phyloP scores from a whole-genome alignment of 2,888 invertebrate genomes.

The Neoscelio sp. region DNA sequence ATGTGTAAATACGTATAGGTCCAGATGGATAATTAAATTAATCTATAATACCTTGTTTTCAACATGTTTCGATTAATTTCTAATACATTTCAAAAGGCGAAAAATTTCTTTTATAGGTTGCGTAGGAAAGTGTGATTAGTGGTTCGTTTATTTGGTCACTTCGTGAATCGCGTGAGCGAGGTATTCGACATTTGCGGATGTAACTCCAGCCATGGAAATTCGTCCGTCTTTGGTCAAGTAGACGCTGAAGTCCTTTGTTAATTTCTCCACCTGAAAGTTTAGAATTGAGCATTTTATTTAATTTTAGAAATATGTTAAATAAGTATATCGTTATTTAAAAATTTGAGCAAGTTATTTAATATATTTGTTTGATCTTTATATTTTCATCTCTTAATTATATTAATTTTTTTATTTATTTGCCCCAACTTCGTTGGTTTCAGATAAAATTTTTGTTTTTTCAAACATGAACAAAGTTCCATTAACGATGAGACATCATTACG shows the following conservation, averaged over 20 bases:
- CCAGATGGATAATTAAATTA: constrained; percentile 10
- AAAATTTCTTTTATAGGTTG: constrained; percentile 23
- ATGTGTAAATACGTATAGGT: constrained; percentile 30
- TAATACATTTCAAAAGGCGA: constrained; percentile 26
- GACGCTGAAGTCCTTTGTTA: constrained; percentile 96
- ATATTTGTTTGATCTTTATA: too few species aligned
- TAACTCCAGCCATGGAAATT: constrained; percentile 98
- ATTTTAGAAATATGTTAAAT: too few species aligned
- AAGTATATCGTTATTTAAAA: neutral
- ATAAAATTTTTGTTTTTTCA: too few species aligned
- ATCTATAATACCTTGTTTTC: constrained; percentile 15
- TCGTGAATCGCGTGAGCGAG: constrained; percentile 96
- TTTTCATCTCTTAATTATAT: too few species aligned
- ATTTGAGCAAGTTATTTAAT: too few species aligned
- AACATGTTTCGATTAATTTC: constrained; percentile 13
- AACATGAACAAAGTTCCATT: too few species aligned
- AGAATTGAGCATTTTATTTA: constrained; percentile 23
- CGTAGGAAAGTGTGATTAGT: neutral
- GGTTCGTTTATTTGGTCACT: constrained; percentile 89
- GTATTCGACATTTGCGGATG: constrained; percentile 97
- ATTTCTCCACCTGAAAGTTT: constrained; percentile 89
- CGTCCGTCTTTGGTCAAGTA: constrained; percentile 99
- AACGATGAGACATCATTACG: too few species aligned
- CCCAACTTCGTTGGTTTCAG: too few species aligned
- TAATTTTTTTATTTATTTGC: too few species aligned